Evolutionary conservation across 2,888 invertebrate genomes (phyloP).

Genomic region (Erpobdella octoculata): DNA sequence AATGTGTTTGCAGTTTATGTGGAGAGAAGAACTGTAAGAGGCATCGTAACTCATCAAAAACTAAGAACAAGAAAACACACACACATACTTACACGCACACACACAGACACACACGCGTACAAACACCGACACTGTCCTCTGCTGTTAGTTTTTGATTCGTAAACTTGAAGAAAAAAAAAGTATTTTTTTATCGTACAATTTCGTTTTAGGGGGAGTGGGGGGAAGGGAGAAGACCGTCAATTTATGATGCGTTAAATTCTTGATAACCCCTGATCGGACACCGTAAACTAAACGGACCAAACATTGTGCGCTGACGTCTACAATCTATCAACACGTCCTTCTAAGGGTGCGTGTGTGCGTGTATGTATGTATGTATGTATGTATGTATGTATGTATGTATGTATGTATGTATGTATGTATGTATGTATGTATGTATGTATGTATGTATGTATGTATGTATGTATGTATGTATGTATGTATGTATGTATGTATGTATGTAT

Average conservation of each 20-base stretch:
- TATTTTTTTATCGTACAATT: background rate
- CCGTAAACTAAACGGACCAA: constrained; percentile 12
- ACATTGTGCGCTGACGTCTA: constrained; percentile 1
- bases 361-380: too few relatives aligned
- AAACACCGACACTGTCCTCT: background rate
- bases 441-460: too few relatives aligned
- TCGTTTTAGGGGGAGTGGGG: background rate
- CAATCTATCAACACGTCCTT: constrained; percentile 4
- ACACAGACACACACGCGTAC: background rate
- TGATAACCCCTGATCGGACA: constrained; percentile 1
- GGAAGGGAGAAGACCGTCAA: too few relatives aligned
- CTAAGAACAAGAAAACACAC: background rate
- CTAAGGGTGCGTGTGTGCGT: too few relatives aligned
- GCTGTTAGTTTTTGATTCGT: constrained; percentile 7
- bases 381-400: too few relatives aligned
- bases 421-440: too few relatives aligned
- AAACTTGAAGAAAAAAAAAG: constrained; percentile 2
- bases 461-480: too few relatives aligned
- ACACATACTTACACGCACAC: background rate
- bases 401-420: too few relatives aligned
- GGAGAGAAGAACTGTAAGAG: background rate
- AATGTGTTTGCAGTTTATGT: constrained; percentile 6
- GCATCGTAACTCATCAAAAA: background rate
- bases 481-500: too few relatives aligned
- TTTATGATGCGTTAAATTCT: constrained; percentile 22